Base-by-base conservation (phyloP, 2,888 invertebrate genomes). In the Agonopterix alstromeriana region DNA sequence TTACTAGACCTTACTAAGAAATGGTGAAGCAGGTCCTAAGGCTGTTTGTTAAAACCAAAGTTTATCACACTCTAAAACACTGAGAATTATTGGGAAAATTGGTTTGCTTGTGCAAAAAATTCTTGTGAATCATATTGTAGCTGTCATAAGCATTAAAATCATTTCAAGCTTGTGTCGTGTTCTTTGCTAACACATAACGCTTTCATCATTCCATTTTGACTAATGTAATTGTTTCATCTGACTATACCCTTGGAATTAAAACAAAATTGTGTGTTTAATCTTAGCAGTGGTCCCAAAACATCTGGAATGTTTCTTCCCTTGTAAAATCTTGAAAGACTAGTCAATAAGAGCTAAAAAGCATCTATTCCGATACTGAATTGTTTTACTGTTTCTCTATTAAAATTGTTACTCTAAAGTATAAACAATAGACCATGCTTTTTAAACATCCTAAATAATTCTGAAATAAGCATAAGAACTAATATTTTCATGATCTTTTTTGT, bases 131-230 rank as follows among this genome's bases (percentile, higher is more conserved):
- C 38, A 38, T 38, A 38, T 38, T 38, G 27, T 27, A 27, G 27
- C 27, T 27, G 27, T 27, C 27, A 27, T 27, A 38, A 9, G n/a
- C n/a, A 3, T n/a, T 38, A 38, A 38, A 38, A n/a, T 38, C 42
- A 42, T 42, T 11, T 65, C 55, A 52, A 67, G 81, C 81, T 77
- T 78, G 60, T 77, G 73, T 81, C 73, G 72, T 79, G 75, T 75
- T 70, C 58, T 65, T 63, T 61, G 80, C 82, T 80, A 78, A 78
- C 74, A 82, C 74, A 75, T 71, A 66, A 65, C 56, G 79, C 81
- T 78, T 63, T 70, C 63, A 66, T 75, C 70, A 81, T 76, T 61
- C 66, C 67, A 73, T 73, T 61, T 56, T 57, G 46, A 60, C 48
- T 48, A 46, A 51, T 48, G 52, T 61, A 54, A 64, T 59, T 54